Percentiles rank a stretch among this genome's conserved stretches.
Evolutionary conservation across 2,113 vertebrate genomes (phyloP).

Genomic region (Psilopogon haemacephalus): DNA sequence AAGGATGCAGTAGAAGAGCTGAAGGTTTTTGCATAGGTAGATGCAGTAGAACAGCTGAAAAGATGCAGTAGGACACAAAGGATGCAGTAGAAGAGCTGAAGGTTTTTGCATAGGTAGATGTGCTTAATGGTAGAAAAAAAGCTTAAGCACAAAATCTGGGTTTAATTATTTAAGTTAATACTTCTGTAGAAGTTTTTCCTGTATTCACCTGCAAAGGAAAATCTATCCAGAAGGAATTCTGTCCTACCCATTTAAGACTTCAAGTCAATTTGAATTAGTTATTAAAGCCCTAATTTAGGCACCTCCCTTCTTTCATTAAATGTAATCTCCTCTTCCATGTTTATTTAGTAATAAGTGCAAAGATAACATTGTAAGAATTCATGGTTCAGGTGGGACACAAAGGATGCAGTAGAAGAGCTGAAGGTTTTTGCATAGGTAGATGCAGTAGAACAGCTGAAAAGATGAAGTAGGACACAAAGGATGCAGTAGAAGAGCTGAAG

Average conservation of each 20-base stretch:
- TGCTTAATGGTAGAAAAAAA: not conserved
- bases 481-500: not conserved
- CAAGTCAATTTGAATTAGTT: slow-evolving; percentile 2
- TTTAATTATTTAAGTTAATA: not conserved
- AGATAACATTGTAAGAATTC: not conserved
- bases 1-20: too few relatives aligned
- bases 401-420: not conserved
- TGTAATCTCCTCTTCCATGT: not conserved
- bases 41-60: too few relatives aligned
- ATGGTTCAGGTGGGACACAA: not conserved
- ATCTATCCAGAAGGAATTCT: not conserved
- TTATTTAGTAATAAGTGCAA: slow-evolving; percentile 7
- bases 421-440: not conserved
- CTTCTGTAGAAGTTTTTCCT: not conserved
- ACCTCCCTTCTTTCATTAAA: not conserved
- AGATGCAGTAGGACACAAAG: too few relatives aligned
- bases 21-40: too few relatives aligned
- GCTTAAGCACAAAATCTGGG: not conserved
- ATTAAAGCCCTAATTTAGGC: not conserved
- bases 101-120: too few relatives aligned
- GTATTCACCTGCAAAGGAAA: not conserved
- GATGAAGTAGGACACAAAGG: not conserved
- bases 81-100: too few relatives aligned
- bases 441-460: not conserved
- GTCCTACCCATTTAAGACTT: not conserved